A percentile compares a stretch with the other conserved stretches of the same genome.
Evolutionary conservation across 1,140 invertebrate genomes (phyloP).

Genomic region (Anadara kagoshimensis): DNA sequence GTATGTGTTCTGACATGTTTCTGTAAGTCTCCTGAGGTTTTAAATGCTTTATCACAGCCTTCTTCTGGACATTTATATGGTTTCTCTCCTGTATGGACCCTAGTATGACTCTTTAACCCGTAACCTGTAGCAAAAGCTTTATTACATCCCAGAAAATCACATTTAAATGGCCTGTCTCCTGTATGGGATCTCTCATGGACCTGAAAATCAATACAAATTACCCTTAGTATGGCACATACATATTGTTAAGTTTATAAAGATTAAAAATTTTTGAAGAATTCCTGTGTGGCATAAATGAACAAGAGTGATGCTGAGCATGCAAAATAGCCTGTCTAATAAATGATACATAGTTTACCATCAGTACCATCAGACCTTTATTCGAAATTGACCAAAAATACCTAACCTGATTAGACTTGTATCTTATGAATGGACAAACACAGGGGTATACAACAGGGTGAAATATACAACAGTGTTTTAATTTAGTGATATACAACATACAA

Average conservation of each 20-base stretch:
- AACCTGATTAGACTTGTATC: too few species aligned
- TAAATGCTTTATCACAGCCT: constrained; percentile 79
- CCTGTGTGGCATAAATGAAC: background rate
- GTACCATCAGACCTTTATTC: too few species aligned
- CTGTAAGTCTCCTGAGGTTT: constrained; percentile 82
- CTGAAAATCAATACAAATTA: constrained; percentile 67
- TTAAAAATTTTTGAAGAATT: background rate
- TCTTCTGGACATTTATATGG: constrained; percentile 80
- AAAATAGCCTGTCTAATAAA: too few species aligned
- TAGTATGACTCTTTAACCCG: constrained; percentile 81
- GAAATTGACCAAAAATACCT: too few species aligned
- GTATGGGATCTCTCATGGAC: constrained; percentile 84
- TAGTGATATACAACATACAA: too few species aligned
- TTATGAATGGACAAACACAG: too few species aligned
- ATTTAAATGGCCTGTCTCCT: constrained; percentile 82
- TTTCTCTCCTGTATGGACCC: constrained; percentile 83
- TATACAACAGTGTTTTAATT: too few species aligned
- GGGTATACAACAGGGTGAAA: too few species aligned
- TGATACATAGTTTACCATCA: too few species aligned
- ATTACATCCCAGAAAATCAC: constrained; percentile 77
- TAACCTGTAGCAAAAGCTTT: constrained; percentile 83
- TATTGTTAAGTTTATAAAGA: background rate
- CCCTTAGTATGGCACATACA: background rate
- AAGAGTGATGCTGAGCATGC: too few species aligned
- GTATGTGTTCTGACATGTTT: constrained; percentile 84